Percentiles rank a stretch among this genome's conserved stretches.
These are phyloP conservation scores for Orius insidiosus DNA, from an alignment of 1,140 invertebrate species.

Conservation along the genomic window DNA sequence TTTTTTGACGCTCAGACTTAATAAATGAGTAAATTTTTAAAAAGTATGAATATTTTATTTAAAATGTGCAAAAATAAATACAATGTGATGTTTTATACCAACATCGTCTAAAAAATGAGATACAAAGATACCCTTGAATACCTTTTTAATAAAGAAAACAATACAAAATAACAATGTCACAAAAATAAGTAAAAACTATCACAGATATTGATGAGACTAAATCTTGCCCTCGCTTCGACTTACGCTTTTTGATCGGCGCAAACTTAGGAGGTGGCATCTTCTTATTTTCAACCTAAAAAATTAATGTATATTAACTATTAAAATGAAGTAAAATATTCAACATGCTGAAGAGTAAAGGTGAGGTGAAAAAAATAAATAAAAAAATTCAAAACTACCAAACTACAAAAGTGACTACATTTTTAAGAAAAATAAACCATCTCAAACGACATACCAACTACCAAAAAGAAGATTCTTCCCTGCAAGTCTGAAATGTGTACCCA, in stretches of 20 bases:
- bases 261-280: constrained; percentile 50
- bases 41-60: too few species aligned
- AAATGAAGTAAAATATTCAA: neutral
- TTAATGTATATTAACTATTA: constrained; percentile 11
- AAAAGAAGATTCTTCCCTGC: neutral
- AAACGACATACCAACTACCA: too few species aligned
- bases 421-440: too few species aligned
- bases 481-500: neutral
- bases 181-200: neutral
- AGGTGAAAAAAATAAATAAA: too few species aligned
- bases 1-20: too few species aligned
- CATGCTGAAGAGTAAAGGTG: too few species aligned
- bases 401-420: too few species aligned
- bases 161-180: neutral
- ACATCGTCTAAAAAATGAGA: neutral
- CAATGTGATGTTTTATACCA: neutral
- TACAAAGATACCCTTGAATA: too few species aligned
- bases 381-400: too few species aligned
- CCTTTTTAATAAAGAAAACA: neutral
- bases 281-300: constrained; percentile 27
- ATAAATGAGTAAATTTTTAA: too few species aligned
- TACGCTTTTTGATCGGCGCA: constrained; percentile 39
- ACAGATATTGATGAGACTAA: constrained; percentile 19
- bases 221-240: constrained; percentile 40
- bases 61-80: too few species aligned